Conservation (phyloP, 2,888 invertebrate genomes). For the Notodonta ziczac region DNA sequence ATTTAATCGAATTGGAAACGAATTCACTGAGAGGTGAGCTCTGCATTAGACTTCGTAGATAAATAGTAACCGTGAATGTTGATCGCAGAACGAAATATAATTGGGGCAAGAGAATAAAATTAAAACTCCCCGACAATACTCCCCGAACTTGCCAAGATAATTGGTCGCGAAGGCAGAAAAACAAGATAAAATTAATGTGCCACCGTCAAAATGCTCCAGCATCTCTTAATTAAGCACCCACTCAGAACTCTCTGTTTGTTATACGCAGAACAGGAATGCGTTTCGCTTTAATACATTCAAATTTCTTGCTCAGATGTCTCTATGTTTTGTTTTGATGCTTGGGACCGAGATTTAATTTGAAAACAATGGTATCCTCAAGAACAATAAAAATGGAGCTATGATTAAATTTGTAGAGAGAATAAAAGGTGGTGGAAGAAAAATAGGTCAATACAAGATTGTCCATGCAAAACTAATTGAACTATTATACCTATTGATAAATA, state of each 20-base stretch:
- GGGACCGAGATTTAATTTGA: not conserved
- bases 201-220: constrained; percentile 74
- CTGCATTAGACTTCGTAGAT: constrained; percentile 34
- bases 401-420: no score
- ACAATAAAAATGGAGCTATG: not conserved
- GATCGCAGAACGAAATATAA: constrained; percentile 55
- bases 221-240: constrained; percentile 70
- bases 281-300: constrained; percentile 42
- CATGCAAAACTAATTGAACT: no score
- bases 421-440: not conserved
- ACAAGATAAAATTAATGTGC: constrained; percentile 76
- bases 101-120: constrained; percentile 60
- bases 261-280: constrained; percentile 35
- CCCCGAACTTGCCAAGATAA: constrained; percentile 59
- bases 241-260: constrained; percentile 61
- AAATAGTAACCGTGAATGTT: constrained; percentile 47
- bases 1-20: no score
- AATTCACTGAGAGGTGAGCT: no score
- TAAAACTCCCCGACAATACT: constrained; percentile 61
- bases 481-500: no score
- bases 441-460: no score
- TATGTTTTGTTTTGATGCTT: not conserved
- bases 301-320: constrained; percentile 18
- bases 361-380: not conserved
- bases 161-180: constrained; percentile 72